These are phyloP conservation scores for Forpus xanthops DNA, from an alignment of 2,797 vertebrate genomes.

Conservation along the genomic window DNA sequence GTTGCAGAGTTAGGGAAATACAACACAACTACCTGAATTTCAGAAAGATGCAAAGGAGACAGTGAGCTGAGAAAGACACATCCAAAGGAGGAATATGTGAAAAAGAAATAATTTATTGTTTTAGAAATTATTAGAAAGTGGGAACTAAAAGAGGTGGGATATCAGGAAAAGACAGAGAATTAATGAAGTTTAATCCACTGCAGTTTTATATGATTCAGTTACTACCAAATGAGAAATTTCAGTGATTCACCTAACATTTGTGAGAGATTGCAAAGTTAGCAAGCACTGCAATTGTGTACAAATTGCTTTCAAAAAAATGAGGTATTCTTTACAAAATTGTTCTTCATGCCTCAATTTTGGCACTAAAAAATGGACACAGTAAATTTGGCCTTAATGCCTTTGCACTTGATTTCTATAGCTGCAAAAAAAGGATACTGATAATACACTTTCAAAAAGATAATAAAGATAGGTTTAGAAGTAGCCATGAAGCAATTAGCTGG, in stretches of 20 bases:
- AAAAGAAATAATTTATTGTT: neutral
- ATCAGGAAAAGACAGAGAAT: neutral
- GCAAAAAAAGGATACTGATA: neutral
- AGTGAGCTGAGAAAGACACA: neutral
- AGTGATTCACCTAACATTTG: neutral
- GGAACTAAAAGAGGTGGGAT: neutral
- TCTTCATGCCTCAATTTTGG: neutral
- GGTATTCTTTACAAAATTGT: neutral
- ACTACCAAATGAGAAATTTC: neutral
- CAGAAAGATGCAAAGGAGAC: neutral
- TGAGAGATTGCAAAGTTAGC: neutral
- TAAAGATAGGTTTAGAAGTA: neutral
- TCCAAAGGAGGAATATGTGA: neutral
- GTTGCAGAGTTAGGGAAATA: neutral
- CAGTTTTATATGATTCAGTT: neutral
- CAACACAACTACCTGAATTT: neutral
- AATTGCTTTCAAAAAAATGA: neutral
- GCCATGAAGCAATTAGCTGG: neutral
- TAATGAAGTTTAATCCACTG: neutral
- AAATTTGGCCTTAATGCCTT: neutral
- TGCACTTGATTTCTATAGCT: neutral
- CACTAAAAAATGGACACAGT: neutral
- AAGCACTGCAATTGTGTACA: neutral
- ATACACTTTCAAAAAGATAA: neutral
- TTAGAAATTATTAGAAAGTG: neutral